A percentile compares a stretch with the other conserved stretches of the same genome.
These are phyloP conservation scores for Globia sparganii DNA, from an alignment of 2,888 invertebrate genomes.

Conservation along the genomic window DNA sequence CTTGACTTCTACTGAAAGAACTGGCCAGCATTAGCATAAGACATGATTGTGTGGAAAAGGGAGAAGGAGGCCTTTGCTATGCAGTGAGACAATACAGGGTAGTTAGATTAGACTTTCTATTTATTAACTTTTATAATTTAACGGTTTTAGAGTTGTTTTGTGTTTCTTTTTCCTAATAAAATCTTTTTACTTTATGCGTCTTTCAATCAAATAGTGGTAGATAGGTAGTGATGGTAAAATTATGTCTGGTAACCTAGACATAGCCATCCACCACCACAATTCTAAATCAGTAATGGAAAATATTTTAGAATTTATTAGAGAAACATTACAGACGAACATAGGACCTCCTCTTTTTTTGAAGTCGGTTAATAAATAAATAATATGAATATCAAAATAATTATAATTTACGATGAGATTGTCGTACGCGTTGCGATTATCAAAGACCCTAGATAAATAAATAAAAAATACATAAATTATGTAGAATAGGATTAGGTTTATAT, in stretches of 20 bases:
- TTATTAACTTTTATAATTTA: neutral
- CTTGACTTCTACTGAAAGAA: too few relatives aligned
- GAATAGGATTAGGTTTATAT: too few relatives aligned
- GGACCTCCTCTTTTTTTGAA: neutral
- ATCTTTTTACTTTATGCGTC: neutral
- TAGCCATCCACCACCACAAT: constrained; percentile 21
- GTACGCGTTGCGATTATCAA: neutral
- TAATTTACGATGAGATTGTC: neutral
- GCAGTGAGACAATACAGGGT: too few relatives aligned
- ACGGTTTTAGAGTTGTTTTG: neutral
- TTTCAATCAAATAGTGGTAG: constrained; percentile 16
- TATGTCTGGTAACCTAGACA: constrained; percentile 12
- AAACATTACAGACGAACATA: neutral
- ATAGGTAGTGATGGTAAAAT: constrained; percentile 9
- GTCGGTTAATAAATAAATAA: neutral
- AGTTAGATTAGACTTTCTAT: neutral
- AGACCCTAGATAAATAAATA: neutral
- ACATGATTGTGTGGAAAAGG: too few relatives aligned
- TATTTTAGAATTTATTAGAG: constrained; percentile 4
- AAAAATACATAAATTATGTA: neutral
- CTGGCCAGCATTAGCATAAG: too few relatives aligned
- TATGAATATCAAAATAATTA: neutral
- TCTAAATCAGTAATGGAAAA: constrained; percentile 1
- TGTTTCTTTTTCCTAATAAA: neutral
- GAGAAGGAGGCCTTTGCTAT: too few relatives aligned